Conservation (phyloP, 2,797 vertebrate genomes). For the Antennarius maculatus region DNA sequence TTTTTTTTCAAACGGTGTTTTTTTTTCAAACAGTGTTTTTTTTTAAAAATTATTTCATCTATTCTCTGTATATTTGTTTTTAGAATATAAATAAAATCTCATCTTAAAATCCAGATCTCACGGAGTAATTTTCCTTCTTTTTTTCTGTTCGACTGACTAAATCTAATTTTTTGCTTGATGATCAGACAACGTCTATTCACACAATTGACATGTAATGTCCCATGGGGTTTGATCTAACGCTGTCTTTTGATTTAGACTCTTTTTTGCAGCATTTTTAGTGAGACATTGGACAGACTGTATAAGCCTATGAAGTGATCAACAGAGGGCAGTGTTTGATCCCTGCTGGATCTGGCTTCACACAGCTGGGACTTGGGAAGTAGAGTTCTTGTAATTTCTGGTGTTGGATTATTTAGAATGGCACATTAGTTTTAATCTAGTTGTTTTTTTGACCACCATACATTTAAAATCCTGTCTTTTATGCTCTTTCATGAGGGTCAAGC, state of each 20-base stretch:
- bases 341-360: neutral
- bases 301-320: neutral
- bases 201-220: too few relatives aligned
- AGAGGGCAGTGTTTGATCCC: neutral
- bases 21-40: neutral
- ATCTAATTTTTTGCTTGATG: too few relatives aligned
- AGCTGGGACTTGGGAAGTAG: neutral
- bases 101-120: too few relatives aligned
- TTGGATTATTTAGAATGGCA: neutral
- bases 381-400: neutral
- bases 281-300: neutral
- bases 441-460: neutral
- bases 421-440: neutral
- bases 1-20: too few relatives aligned
- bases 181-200: too few relatives aligned
- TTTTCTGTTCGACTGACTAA: too few relatives aligned
- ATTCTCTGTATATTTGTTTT: too few relatives aligned
- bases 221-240: too few relatives aligned
- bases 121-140: too few relatives aligned
- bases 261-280: too few relatives aligned
- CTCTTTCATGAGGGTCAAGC: neutral
- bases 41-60: neutral
- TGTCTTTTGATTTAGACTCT: too few relatives aligned
- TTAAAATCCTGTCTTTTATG: neutral
- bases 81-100: too few relatives aligned